Base-by-base conservation (phyloP, 2,888 invertebrate species). In the Entomobrya proxima region DNA sequence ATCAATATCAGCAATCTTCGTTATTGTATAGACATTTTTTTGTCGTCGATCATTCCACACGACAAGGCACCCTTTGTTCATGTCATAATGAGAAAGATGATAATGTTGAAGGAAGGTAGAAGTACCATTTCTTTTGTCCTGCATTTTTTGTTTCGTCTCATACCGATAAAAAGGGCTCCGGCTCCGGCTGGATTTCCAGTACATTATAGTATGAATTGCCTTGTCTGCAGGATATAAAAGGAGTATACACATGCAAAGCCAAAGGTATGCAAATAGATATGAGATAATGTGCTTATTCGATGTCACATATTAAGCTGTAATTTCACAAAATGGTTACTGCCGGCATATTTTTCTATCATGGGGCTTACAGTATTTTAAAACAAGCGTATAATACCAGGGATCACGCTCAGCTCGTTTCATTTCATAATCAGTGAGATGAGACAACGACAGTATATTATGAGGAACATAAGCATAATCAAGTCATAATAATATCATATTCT, bases 21-120 rank as follows among this genome's bases (percentile, higher is more conserved):
- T n/a, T n/a, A n/a, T n/a, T n/a, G n/a, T n/a, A n/a, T n/a, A n/a
- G n/a, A n/a, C n/a, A n/a, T 55, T 55, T 55, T 21, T 50, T 11
- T 24, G 2, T 55, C 27, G 24, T 55, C 55, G n/a, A 37, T 21
- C 75, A 75, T 75, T 75, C 55, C 75, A 18, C 55, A 47, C 27
- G n/a, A 44, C 30, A 50, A 50, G 44, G 30, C 37, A 75, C 2
- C 55, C 52, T 52, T 55, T 75, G 55, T 47, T 44, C 44, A 55
- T 21, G 27, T 55, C 27, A 24, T 55, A 55, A 7, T 21, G 32
- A 58, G 15, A 2, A 58, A n/a, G 13, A 32, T 15, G 15, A 58
- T 58, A 13, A 58, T 32, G 32, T 32, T 58, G n/a, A 58, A 58
- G 58, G 58, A 58, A 58, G 55, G 27, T 11, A 27, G 58, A 27